Evolutionary conservation across 2,888 invertebrate genomes (phyloP).

Genomic region (Mythimna vitellina): DNA sequence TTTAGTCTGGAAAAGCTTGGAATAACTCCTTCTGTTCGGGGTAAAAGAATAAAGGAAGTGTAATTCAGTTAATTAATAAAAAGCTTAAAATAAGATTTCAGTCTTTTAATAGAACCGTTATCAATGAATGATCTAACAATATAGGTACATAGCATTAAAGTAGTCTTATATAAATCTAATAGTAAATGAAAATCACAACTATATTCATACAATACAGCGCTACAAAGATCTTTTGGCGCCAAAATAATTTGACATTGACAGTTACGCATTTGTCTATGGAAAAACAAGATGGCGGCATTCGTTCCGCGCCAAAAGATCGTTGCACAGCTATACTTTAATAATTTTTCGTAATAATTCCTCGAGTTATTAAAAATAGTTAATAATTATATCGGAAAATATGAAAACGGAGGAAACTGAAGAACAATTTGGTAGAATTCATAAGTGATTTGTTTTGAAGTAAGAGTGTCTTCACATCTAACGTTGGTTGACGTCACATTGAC

Average conservation of each 20-base stretch:
- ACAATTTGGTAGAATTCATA: neutral
- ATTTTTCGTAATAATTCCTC: constrained; percentile 42
- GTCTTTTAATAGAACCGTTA: constrained; percentile 89
- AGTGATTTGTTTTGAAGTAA: neutral
- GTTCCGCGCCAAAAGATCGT: neutral
- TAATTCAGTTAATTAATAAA: constrained; percentile 12
- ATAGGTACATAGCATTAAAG: constrained; percentile 74
- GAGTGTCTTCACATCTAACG: neutral
- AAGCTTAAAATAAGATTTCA: constrained; percentile 77
- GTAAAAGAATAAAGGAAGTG: too few species aligned
- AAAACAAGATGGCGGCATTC: neutral
- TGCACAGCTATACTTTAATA: constrained; percentile 14
- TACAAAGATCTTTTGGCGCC: neutral
- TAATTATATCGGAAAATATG: constrained; percentile 26
- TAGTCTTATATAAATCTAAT: constrained; percentile 57
- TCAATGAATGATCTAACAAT: constrained; percentile 83
- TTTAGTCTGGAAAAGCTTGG: too few species aligned
- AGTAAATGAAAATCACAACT: constrained; percentile 65
- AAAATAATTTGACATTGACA: constrained; percentile 1
- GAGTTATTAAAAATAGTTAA: constrained; percentile 50
- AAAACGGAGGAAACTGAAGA: constrained; percentile 4
- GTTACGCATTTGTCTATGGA: neutral
- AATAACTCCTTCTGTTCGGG: too few species aligned
- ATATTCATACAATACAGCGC: constrained; percentile 44
- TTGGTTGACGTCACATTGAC: constrained; percentile 1